Base-by-base conservation (phyloP, 2,888 invertebrate genomes). In the Nymphalis urticae region DNA sequence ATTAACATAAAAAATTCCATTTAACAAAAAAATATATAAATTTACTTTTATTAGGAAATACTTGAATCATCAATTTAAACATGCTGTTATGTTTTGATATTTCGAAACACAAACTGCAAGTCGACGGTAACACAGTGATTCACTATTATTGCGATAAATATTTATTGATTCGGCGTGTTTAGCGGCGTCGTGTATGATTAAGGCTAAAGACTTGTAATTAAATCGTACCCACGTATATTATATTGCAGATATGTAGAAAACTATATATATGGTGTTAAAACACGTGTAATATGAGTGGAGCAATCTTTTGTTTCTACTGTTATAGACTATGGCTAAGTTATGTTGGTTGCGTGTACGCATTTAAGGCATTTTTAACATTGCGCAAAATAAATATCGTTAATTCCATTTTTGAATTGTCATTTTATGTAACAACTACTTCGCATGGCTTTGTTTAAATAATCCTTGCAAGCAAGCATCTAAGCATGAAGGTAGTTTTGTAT, bases 201-300 rank as follows among this genome's bases (percentile, higher is more conserved):
- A 54, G 53, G 16, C 61, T 59, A 27, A 48, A 62, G 53, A 42
- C 66, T 62, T 48, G 66, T 66, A 62, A 66, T 66, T 62, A 66
- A 66, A 62, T 54, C 48, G 48, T 60, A 48, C 66, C 66, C 66
- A 62, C 66, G 54, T 6, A 48, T 48, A 6, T 53, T 47, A 21
- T n/a, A 27, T 53, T 53, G 48, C 59, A 54, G 32, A 48, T 54
- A 48, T 24, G 21, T 21, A 53, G 48, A 48, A 36, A 56, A 36
- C 32, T n/a, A 32, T 16, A 10, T 0, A 32, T 56, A 56, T 50
- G 13, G 6, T 50, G 19, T 50, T 27, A 51, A 19, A 47, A 48
- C 16, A 42, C 21, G 47, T 24, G 63, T 42, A 21, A 16, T 21
- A 42, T 4, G 9, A 42, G 42, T 42, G 42, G 13, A 42, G 4